Evolutionary conservation across 2,113 vertebrate genomes (phyloP), one percentile per base, ranked within the genome.

Genomic region (Psettodes erumei): DNA sequence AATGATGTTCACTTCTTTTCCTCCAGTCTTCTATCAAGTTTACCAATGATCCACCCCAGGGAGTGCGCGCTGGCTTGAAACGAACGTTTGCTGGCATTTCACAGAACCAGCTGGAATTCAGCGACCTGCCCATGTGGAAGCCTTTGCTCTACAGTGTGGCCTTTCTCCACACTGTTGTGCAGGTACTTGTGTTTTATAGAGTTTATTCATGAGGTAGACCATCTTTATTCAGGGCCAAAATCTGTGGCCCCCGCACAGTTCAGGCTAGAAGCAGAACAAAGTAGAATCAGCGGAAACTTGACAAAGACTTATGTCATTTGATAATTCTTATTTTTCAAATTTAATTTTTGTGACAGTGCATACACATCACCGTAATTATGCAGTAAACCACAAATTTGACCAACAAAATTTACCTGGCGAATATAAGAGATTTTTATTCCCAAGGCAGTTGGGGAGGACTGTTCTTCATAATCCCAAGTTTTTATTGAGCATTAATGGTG

Each of bases 21-120:
- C 91, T 96, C 28, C 95, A 96, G 73, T 93, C 93, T 1, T 94
- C 95, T 61, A 94, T 96, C 85, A 96, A 96, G 88, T 96, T 95
- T 89, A 95, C 95, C 77, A 96, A 96, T 38, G 96, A 96, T 35
- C 92, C 95, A 58, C 96, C 96, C 38, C 95, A 71, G 96, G 95
- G 96, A 59, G 93, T 96, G 75, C 96, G 95, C 71, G 94, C 95
- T 3, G 94, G 95, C 43, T 90, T 96, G 82, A 96, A 95, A 86
- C 84, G 95, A 47, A 96, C 95, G 0, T 96, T 95, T 75, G 90
- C 71, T 0, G 83, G 89, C n/a, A 58, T 96, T 60, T 93, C 93
- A 68, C 95, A 96, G 83, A 94, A 96, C n/a, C 93, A 94, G 70
- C 78, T 96, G 10, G 95, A 96, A 77, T 80, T 93, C 77, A 96